Percentiles rank a stretch among this genome's conserved stretches.
These are phyloP conservation scores for Microcaecilia unicolor DNA, from an alignment of 2,797 vertebrate species.

Conservation along the genomic window DNA sequence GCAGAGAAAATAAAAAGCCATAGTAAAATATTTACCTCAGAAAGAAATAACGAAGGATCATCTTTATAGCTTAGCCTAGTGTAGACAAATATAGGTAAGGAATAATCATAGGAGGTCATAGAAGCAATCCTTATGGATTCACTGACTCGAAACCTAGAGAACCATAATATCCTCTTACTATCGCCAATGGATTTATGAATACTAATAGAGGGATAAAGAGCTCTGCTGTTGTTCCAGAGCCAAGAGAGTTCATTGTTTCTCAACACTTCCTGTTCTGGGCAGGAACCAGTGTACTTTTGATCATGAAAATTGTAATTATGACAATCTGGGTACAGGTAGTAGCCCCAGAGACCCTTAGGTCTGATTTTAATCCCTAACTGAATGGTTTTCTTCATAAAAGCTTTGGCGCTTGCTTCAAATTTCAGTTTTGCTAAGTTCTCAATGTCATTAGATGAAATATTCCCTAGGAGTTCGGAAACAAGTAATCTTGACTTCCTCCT, in stretches of 20 bases:
- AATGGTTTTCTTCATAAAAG: constrained; percentile 69
- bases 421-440: constrained; percentile 51
- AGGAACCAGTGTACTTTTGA: constrained; percentile 59
- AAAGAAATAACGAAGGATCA: constrained; percentile 54
- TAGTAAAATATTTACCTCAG: constrained; percentile 40
- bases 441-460: constrained; percentile 46
- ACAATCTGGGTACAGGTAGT: constrained; percentile 73
- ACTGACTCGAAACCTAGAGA: constrained; percentile 58
- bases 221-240: constrained; percentile 70
- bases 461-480: constrained; percentile 44
- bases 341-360: constrained; percentile 63
- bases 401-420: constrained; percentile 65
- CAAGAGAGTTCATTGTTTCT: constrained; percentile 68
- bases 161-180: constrained; percentile 49
- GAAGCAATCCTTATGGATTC: constrained; percentile 62
- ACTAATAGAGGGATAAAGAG: constrained; percentile 58
- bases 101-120: constrained; percentile 46
- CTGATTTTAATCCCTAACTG: constrained; percentile 57
- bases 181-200: constrained; percentile 56
- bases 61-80: constrained; percentile 63
- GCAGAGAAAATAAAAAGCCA: neutral
- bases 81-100: constrained; percentile 63
- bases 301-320: constrained; percentile 68
- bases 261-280: constrained; percentile 54
- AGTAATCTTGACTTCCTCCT: constrained; percentile 54